phyloP scores from a whole-genome alignment of 2,888 invertebrate genomes.

The Synergus laeviventris region DNA sequence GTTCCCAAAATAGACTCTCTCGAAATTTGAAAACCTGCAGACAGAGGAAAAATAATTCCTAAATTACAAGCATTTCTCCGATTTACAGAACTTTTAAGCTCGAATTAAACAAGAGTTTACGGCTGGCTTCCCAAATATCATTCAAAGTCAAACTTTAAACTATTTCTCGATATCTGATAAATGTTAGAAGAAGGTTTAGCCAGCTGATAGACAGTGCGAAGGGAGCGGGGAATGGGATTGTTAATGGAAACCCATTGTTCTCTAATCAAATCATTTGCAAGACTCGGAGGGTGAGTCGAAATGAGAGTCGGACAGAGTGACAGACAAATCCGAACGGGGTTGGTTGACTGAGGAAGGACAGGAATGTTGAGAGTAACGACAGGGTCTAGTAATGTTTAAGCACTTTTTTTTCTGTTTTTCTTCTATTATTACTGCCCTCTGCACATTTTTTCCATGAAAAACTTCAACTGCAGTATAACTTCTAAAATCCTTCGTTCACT shows the following conservation, averaged over 20 bases:
- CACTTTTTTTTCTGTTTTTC: constrained; percentile 10
- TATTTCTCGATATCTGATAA: constrained; percentile 16
- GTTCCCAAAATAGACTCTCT: not conserved
- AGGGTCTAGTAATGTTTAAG: constrained; percentile 30
- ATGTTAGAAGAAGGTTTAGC: constrained; percentile 53
- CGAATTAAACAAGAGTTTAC: not conserved
- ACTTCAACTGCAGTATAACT: not conserved
- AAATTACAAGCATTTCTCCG: not conserved
- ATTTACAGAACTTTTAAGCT: too few relatives aligned
- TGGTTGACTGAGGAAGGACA: constrained; percentile 36
- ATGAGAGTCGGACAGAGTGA: constrained; percentile 51
- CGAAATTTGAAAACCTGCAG: not conserved
- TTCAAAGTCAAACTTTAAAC: constrained; percentile 16
- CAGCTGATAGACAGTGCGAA: constrained; percentile 69
- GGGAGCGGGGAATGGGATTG: constrained; percentile 63
- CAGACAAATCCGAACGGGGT: constrained; percentile 45
- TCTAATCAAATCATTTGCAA: constrained; percentile 76
- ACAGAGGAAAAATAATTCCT: not conserved
- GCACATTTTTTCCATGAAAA: not conserved
- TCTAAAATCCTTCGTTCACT: not conserved
- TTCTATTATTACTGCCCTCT: constrained; percentile 10
- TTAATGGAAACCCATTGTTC: constrained; percentile 76
- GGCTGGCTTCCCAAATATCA: not conserved
- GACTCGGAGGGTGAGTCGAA: constrained; percentile 61
- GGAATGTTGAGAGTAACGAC: constrained; percentile 28